phyloP scores from a whole-genome alignment of 2,888 invertebrate species.

The Orchestes rusci region DNA sequence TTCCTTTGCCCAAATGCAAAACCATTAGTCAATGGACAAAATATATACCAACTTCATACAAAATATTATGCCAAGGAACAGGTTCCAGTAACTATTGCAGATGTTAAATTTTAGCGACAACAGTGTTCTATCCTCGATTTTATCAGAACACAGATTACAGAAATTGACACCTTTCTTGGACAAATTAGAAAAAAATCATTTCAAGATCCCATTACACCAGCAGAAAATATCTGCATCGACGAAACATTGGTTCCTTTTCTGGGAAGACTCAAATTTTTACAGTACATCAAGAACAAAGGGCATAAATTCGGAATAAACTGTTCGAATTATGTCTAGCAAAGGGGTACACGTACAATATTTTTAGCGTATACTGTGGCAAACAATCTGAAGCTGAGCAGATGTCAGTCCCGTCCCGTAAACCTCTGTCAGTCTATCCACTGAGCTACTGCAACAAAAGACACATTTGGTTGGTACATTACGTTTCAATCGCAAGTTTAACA shows the following conservation, averaged over 20 bases:
- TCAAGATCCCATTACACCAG: conserved; percentile 1
- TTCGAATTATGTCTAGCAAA: conserved; percentile 7
- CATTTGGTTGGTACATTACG: conserved; percentile 8
- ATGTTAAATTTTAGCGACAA: conserved; percentile 10
- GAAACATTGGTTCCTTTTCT: conserved; percentile 7
- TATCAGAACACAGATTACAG: conserved; percentile 3
- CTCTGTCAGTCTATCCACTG: conserved; percentile 1
- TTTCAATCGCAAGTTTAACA: conserved; percentile 4
- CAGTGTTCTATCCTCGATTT: too few relatives aligned
- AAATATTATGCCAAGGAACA: too few relatives aligned
- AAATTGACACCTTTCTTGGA: conserved; percentile 6
- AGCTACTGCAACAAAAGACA: not conserved
- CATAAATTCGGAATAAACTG: conserved; percentile 13
- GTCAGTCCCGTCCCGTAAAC: too few relatives aligned
- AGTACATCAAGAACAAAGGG: conserved; percentile 8
- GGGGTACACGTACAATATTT: conserved; percentile 12
- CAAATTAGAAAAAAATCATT: conserved; percentile 3
- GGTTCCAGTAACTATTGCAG: too few relatives aligned
- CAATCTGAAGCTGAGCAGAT: too few relatives aligned
- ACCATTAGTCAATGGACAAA: conserved; percentile 10
- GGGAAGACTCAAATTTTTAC: conserved; percentile 3
- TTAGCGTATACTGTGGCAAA: conserved; percentile 8
- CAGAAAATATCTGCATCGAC: conserved; percentile 5
- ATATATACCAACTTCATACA: too few relatives aligned
- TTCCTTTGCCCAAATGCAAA: not conserved